Percentiles rank a stretch among this genome's conserved stretches.
These are phyloP conservation scores for Oryzias sinensis DNA, from an alignment of 2,797 vertebrate species.

Conservation along the genomic window DNA sequence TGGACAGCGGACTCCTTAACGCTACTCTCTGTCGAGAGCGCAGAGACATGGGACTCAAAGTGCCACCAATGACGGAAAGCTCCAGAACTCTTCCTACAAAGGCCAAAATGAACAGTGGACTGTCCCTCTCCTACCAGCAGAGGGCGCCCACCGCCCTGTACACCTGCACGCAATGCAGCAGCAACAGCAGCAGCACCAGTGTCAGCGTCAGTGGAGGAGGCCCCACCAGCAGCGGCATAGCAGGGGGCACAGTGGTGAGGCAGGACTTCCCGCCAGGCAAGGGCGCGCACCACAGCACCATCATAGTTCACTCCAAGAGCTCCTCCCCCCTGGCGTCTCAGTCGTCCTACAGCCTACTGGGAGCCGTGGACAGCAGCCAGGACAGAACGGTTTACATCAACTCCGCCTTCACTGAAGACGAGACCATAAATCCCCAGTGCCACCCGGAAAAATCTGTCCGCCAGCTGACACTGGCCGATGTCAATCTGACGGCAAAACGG, in stretches of 20 bases:
- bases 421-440: constrained; percentile 88
- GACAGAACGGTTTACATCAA: constrained; percentile 95
- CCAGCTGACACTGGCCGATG: constrained; percentile 75
- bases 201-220: constrained; percentile 71
- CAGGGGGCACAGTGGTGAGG: constrained; percentile 79
- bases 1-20: constrained; percentile 89
- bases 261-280: constrained; percentile 83
- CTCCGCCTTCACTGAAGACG: constrained; percentile 96
- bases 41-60: constrained; percentile 87
- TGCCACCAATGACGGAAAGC: constrained; percentile 86
- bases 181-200: constrained; percentile 74
- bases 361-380: constrained; percentile 81
- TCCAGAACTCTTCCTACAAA: constrained; percentile 89
- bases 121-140: constrained; percentile 84
- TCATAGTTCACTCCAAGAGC: constrained; percentile 90
- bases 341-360: constrained; percentile 92
- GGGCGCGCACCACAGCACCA: constrained; percentile 85
- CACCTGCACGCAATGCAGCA: constrained; percentile 96
- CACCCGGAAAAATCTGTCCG: constrained; percentile 79
- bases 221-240: constrained; percentile 76
- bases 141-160: constrained; percentile 87
- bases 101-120: constrained; percentile 84
- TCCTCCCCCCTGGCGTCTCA: constrained; percentile 88
- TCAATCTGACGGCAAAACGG: constrained; percentile 82
- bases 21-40: constrained; percentile 91